Conservation (phyloP, 2,797 vertebrate genomes). For the Sarcophilus harrisii region DNA sequence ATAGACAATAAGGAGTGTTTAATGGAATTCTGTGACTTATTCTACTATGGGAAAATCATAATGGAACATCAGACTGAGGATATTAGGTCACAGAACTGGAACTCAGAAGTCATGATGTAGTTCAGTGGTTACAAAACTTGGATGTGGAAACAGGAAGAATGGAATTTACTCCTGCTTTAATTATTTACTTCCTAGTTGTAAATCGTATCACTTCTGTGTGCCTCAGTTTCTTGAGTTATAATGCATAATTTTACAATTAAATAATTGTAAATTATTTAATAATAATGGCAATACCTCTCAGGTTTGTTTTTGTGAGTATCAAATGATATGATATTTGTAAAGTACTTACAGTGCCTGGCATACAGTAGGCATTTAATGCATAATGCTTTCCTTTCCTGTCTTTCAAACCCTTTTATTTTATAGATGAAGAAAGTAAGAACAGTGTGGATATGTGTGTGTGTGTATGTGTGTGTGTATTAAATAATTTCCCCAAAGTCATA, state of each 20-base stretch:
- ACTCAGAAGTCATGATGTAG: not conserved
- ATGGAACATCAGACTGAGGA: constrained; percentile 38
- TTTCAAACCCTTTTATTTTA: not conserved
- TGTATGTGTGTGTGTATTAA: not conserved
- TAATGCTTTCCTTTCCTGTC: not conserved
- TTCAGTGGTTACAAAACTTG: not conserved
- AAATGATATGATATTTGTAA: not conserved
- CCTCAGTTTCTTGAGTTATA: not conserved
- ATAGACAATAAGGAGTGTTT: rapidly evolving
- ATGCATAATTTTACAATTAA: not conserved
- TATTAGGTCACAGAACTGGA: not conserved
- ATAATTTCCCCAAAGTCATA: not conserved
- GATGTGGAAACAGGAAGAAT: not conserved
- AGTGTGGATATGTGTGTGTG: too few relatives aligned
- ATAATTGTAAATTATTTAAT: not conserved
- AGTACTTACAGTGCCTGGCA: too few relatives aligned
- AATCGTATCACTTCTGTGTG: not conserved
- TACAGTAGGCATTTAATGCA: not conserved
- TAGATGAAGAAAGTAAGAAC: not conserved
- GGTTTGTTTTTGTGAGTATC: not conserved
- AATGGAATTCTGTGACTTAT: not conserved
- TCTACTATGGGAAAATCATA: not conserved
- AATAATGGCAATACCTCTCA: not conserved
- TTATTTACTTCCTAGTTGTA: not conserved
- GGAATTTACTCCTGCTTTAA: not conserved